Evolutionary conservation across 2,888 invertebrate species (phyloP).

Genomic region (Petrolisthes manimaculis): DNA sequence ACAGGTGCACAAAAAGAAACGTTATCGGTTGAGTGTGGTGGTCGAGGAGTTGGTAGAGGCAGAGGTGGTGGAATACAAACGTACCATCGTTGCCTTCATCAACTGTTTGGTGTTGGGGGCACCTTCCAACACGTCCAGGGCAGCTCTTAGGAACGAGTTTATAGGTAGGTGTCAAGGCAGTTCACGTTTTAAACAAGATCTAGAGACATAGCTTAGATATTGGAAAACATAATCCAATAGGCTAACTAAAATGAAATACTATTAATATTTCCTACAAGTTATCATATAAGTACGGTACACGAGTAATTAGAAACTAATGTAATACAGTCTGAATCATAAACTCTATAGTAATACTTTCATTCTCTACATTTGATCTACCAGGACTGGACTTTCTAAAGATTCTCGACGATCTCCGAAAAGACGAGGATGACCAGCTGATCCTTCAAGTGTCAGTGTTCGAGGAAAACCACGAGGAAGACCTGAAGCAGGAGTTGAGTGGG

Average conservation of each 20-base stretch:
- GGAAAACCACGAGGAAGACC: slow-evolving; percentile 67
- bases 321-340: neutral
- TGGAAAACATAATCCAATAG: too few relatives aligned
- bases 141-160: slow-evolving; percentile 59
- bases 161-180: slow-evolving; percentile 44
- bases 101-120: slow-evolving; percentile 71
- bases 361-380: neutral
- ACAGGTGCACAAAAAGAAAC: slow-evolving; percentile 67
- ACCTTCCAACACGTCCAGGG: slow-evolving; percentile 67
- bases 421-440: slow-evolving; percentile 67
- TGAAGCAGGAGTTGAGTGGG: slow-evolving; percentile 65
- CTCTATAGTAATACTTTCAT: neutral
- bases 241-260: too few relatives aligned
- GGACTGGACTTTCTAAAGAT: slow-evolving; percentile 67
- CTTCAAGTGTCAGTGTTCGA: slow-evolving; percentile 69
- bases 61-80: slow-evolving; percentile 70
- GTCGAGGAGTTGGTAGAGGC: slow-evolving; percentile 70
- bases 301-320: too few relatives aligned
- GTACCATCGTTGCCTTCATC: slow-evolving; percentile 71
- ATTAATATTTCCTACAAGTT: too few relatives aligned
- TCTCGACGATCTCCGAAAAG: slow-evolving; percentile 66
- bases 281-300: too few relatives aligned
- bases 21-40: slow-evolving; percentile 70
- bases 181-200: too few relatives aligned
- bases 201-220: too few relatives aligned